Percentiles rank a stretch among this genome's conserved stretches.
Conservation (phyloP, 1,140 invertebrate genomes). For the Macrostomum lignano region DNA sequence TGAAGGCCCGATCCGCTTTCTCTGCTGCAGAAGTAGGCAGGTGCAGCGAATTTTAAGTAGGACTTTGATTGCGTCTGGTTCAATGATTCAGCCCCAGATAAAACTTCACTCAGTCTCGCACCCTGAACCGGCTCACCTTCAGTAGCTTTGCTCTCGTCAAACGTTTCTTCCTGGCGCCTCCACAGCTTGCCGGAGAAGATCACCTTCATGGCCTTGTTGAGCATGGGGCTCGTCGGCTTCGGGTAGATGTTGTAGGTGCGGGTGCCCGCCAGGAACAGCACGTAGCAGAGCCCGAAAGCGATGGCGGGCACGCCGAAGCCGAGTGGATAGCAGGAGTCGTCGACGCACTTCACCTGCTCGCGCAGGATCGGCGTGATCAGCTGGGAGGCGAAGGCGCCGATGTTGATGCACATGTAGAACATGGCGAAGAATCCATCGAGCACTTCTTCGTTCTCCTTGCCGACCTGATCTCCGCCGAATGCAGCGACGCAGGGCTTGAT, state of each 20-base stretch:
- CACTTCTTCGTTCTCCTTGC: constrained; percentile 30
- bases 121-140: too few relatives aligned
- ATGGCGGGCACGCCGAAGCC: constrained; percentile 62
- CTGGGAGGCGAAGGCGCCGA: constrained; percentile 63
- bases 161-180: constrained; percentile 1
- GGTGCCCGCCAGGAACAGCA: constrained; percentile 7
- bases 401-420: constrained; percentile 74
- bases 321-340: constrained; percentile 46
- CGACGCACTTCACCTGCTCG: constrained; percentile 12
- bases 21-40: too few relatives aligned
- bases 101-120: too few relatives aligned
- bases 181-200: constrained; percentile 3
- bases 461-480: constrained; percentile 70
- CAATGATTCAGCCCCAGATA: too few relatives aligned
- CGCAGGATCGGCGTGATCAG: constrained; percentile 55
- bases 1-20: too few relatives aligned
- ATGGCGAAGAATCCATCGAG: constrained; percentile 58
- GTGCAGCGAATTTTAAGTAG: too few relatives aligned
- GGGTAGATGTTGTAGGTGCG: constrained; percentile 6
- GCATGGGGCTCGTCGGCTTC: constrained; percentile 5
- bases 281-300: constrained; percentile 37
- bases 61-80: too few relatives aligned
- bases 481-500: constrained; percentile 90
- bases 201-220: not conserved
- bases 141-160: too few relatives aligned